Percentiles rank a stretch among this genome's conserved stretches.
phyloP scores from a whole-genome alignment of 2,797 vertebrate genomes.

The Muraenolepis orangiensis region DNA sequence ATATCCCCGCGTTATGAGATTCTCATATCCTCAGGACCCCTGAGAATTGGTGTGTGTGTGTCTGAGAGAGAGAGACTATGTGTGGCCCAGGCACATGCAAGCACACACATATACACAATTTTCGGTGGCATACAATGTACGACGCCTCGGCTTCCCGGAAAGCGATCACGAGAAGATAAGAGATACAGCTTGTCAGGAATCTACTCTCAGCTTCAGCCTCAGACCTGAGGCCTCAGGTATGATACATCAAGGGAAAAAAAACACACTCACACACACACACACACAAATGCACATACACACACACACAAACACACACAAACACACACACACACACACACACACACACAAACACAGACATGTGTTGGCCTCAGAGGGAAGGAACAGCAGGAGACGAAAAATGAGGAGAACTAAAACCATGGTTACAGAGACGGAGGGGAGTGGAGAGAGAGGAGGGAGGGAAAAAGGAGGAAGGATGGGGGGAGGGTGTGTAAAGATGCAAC shows the following conservation, averaged over 20 bases:
- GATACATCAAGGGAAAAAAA: background rate
- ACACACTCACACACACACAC: too few relatives aligned
- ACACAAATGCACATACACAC: too few relatives aligned
- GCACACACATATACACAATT: too few relatives aligned
- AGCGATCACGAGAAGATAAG: conserved; percentile 5
- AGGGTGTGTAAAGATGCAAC: background rate
- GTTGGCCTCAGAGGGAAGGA: background rate
- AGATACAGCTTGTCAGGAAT: conserved; percentile 11
- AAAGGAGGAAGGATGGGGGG: background rate
- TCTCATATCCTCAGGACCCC: too few relatives aligned
- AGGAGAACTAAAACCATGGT: background rate
- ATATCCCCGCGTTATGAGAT: conserved; percentile 9
- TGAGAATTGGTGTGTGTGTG: conserved; percentile 3
- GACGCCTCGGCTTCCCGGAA: conserved; percentile 1
- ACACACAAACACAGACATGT: background rate
- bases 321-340: too few relatives aligned
- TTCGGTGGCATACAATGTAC: conserved; percentile 4
- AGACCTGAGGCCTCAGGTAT: conserved; percentile 9
- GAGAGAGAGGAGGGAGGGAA: background rate
- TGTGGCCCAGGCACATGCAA: background rate
- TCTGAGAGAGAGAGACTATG: too few relatives aligned
- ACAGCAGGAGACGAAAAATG: background rate
- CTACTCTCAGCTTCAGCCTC: conserved; percentile 8
- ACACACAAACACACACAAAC: too few relatives aligned
- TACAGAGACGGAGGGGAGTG: background rate